Evolutionary conservation across 2,888 invertebrate species (phyloP).

Genomic region (Andrena marginata): DNA sequence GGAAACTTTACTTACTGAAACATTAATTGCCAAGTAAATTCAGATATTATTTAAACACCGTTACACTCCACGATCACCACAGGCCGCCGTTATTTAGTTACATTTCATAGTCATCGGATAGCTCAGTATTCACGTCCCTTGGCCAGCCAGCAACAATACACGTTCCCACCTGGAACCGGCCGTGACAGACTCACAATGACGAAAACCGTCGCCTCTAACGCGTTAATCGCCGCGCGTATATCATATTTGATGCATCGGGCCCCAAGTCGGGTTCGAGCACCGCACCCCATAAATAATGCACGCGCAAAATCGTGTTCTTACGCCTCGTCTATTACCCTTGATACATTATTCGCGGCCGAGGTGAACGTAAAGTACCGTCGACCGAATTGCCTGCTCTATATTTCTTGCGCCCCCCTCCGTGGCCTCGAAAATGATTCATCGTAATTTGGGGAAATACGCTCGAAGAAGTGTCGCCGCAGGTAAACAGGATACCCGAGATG

Average conservation of each 20-base stretch:
- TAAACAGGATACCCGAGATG: not conserved
- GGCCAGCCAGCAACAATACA: too few relatives aligned
- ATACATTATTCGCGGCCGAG: slow-evolving; percentile 13
- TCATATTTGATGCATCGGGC: not conserved
- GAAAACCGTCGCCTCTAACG: not conserved
- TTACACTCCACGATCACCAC: too few relatives aligned
- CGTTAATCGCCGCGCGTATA: not conserved
- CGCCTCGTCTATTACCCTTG: slow-evolving; percentile 21
- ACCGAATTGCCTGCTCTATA: slow-evolving; percentile 26
- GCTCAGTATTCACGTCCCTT: too few relatives aligned
- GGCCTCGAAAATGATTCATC: slow-evolving; percentile 19
- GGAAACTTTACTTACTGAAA: too few relatives aligned
- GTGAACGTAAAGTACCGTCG: slow-evolving; percentile 9
- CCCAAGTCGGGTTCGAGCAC: not conserved
- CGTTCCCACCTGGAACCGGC: too few relatives aligned
- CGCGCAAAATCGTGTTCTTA: slow-evolving; percentile 34
- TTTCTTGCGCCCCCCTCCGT: slow-evolving; percentile 1
- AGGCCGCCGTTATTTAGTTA: too few relatives aligned
- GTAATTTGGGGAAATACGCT: not conserved
- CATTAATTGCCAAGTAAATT: too few relatives aligned
- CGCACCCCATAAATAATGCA: slow-evolving; percentile 40
- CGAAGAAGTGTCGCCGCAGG: not conserved
- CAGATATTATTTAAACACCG: too few relatives aligned
- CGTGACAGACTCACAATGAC: too few relatives aligned
- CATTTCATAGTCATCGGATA: too few relatives aligned